Conservation (phyloP, 2,888 invertebrate species). For the Tinea trinotella region DNA sequence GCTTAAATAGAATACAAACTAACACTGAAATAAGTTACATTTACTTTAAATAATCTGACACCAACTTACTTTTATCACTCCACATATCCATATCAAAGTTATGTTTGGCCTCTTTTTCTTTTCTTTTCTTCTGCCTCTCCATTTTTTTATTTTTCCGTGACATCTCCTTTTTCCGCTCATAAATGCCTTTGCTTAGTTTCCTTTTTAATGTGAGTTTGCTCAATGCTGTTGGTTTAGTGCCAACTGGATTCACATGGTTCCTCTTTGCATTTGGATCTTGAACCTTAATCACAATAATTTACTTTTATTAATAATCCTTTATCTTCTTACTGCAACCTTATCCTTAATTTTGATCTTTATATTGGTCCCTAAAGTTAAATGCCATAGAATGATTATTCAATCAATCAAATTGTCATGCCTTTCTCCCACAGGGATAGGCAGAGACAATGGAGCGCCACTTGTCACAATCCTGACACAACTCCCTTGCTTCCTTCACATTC, state of each 20-base stretch:
- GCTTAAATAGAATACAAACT: no score
- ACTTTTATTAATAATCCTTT: background rate
- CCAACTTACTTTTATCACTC: constrained; percentile 68
- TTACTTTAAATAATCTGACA: no score
- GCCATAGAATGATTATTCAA: no score
- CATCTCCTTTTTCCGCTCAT: constrained; percentile 64
- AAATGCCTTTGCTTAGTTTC: constrained; percentile 55
- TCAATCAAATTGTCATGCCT: no score
- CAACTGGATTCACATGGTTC: constrained; percentile 51
- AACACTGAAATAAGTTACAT: no score
- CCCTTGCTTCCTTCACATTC: no score
- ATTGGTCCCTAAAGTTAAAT: no score
- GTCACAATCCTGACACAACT: no score
- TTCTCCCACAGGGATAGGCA: no score
- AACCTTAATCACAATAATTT: constrained; percentile 47
- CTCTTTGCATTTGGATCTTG: constrained; percentile 78
- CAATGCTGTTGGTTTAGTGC: constrained; percentile 49
- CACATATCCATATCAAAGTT: constrained; percentile 78
- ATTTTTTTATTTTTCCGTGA: constrained; percentile 58
- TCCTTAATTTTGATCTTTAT: no score
- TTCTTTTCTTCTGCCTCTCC: constrained; percentile 46
- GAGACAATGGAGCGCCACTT: no score
- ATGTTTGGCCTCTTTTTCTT: constrained; percentile 51
- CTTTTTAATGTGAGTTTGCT: constrained; percentile 60
- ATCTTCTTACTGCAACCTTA: no score